These are phyloP conservation scores for Ciona savignyi DNA, from an alignment of 23 tunicate species.

Conservation along the genomic window DNA sequence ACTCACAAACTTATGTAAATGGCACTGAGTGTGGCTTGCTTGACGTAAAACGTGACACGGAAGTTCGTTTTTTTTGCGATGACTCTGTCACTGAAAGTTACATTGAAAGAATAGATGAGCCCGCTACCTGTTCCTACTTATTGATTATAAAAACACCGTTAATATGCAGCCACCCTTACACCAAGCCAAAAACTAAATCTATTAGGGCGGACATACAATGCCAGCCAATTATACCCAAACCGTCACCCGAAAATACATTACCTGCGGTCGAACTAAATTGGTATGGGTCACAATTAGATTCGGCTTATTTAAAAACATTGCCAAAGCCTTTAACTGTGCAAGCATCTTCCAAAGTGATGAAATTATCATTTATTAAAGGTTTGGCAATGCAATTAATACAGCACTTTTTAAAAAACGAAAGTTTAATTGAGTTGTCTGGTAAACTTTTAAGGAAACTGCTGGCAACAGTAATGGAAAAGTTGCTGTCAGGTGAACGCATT, in stretches of 20 bases:
- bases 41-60: conserved; percentile 54
- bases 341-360: neutral
- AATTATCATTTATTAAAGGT: neutral
- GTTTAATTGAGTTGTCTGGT: neutral
- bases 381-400: conserved; percentile 20
- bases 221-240: conserved; percentile 1
- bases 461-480: neutral
- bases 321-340: neutral
- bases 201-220: neutral
- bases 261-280: neutral
- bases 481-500: neutral
- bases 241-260: neutral
- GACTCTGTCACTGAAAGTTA: conserved; percentile 51
- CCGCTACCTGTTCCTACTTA: conserved; percentile 71
- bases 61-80: conserved; percentile 71
- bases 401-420: conserved; percentile 12
- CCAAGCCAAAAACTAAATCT: conserved; percentile 1
- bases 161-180: conserved; percentile 68
- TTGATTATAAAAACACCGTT: conserved; percentile 40
- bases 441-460: neutral
- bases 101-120: conserved; percentile 78
- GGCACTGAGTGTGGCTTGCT: conserved; percentile 72
- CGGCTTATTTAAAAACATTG: neutral
- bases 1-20: conserved; percentile 68
- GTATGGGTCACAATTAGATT: neutral